Evolutionary conservation across 2,113 vertebrate genomes (phyloP), one percentile per base, ranked within the genome.

Genomic region (Caretta caretta): DNA sequence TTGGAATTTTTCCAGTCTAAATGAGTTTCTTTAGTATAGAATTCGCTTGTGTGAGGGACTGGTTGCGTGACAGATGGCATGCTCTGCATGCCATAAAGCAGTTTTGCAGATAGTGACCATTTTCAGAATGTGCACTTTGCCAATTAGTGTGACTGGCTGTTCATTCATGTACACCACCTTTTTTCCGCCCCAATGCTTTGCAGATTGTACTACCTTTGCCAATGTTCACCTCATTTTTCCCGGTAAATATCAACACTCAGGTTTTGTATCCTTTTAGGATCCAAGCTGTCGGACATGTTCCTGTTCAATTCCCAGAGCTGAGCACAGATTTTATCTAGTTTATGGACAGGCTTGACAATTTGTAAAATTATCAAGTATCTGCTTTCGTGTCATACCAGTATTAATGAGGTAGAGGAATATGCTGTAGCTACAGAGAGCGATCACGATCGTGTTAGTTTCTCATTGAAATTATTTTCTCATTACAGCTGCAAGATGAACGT

Each of bases 1-100:
- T 6, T 75, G 72, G 29, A 93, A 80, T 84, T 86, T 86, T 35
- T 75, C 51, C 13, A 80, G 81, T 95, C 62, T 29, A 82, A 88
- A 82, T 65, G 75, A 46, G 48, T 79, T 95, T 90, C 72, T 29
- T 90, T 90, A 80, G 29, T 22, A 46, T 88, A 86, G 90, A 92
- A 80, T 84, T 89, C 13, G 51, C 4, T 11, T 0, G 0, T 89
- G 53, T 88, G 82, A 65, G 88, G 72, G 62, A 75, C 51, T 88
- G 35, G 24, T 80, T 86, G 72, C 24, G 3, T 94, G 59, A 84
- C 16, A 88, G 88, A 88, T 86, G 53, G 50, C 50, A 49, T 84
- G 80, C 80, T 95, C 83, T 72, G 42, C 13, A 27, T 48, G 12
- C 51, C 27, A 16, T 53, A 78, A 88, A 81, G 38, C 10, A 79